phyloP scores from a whole-genome alignment of 2,888 invertebrate species.

The Melinaea marsaeus region DNA sequence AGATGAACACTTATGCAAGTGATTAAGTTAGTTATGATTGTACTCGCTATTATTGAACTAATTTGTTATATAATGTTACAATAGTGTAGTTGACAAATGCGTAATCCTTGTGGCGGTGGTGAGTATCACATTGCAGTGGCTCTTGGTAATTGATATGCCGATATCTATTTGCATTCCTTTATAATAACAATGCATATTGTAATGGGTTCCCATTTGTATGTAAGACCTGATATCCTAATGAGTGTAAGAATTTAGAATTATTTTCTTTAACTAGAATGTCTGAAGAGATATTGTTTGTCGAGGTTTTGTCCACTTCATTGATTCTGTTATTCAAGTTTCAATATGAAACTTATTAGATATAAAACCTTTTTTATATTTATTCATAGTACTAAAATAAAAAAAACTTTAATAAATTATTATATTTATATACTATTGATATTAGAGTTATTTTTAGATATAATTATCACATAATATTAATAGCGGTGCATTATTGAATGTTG shows the following conservation, averaged over 20 bases:
- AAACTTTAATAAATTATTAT: too few relatives aligned
- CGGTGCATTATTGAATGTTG: too few relatives aligned
- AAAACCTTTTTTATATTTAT: too few relatives aligned
- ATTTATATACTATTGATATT: too few relatives aligned
- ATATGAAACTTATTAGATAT: too few relatives aligned
- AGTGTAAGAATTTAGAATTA: neutral
- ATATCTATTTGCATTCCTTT: conserved; percentile 16
- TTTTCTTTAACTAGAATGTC: neutral
- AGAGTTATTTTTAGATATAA: too few relatives aligned
- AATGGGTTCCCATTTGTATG: neutral
- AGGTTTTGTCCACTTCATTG: too few relatives aligned
- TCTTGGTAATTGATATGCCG: conserved; percentile 11
- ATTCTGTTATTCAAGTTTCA: too few relatives aligned
- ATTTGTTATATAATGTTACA: conserved; percentile 3
- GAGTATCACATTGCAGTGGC: neutral
- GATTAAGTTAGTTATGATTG: too few relatives aligned
- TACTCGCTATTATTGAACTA: neutral
- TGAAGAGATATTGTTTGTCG: neutral
- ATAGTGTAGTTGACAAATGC: conserved; percentile 8
- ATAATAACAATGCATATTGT: conserved; percentile 9
- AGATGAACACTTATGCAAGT: too few relatives aligned
- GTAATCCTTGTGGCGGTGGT: conserved; percentile 3
- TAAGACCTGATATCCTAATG: neutral
- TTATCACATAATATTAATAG: too few relatives aligned
- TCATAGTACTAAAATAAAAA: too few relatives aligned